Evolutionary conservation across 2,113 vertebrate genomes (phyloP).

Genomic region (Semnornis frantzii): DNA sequence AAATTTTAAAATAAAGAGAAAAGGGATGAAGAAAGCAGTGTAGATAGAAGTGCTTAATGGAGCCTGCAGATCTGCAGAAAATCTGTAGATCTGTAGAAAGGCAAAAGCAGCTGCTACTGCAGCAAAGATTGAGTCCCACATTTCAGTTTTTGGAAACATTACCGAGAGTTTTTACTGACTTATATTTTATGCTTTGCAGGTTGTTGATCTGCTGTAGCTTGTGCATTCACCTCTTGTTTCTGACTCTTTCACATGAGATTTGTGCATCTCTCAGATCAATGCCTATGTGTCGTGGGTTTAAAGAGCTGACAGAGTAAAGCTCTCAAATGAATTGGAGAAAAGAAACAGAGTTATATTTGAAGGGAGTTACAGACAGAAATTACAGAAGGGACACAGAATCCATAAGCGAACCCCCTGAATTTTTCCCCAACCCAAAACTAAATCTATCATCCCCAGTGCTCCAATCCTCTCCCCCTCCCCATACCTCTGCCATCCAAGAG

Average conservation of each 20-base stretch:
- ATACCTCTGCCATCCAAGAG: too few species aligned
- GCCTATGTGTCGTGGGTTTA: too few species aligned
- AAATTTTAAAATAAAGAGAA: neutral
- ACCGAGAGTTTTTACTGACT: neutral
- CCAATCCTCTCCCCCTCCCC: too few species aligned
- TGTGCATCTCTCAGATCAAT: neutral
- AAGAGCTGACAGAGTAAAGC: too few species aligned
- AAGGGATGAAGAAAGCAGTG: neutral
- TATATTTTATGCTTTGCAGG: neutral
- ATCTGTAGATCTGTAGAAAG: neutral
- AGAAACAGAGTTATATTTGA: too few species aligned
- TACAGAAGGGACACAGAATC: too few species aligned
- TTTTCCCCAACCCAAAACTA: too few species aligned
- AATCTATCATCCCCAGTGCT: too few species aligned
- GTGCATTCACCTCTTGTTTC: neutral
- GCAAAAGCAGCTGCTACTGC: neutral
- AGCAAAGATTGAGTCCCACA: neutral
- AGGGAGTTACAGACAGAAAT: too few species aligned
- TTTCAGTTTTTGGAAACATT: neutral
- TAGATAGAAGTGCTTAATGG: neutral
- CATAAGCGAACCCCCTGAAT: too few species aligned
- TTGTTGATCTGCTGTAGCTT: neutral
- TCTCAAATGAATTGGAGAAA: too few species aligned
- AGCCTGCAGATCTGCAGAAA: neutral
- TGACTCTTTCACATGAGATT: neutral